These are phyloP conservation scores for Pluvialis apricaria DNA, from an alignment of 2,113 vertebrate genomes.

Conservation along the genomic window DNA sequence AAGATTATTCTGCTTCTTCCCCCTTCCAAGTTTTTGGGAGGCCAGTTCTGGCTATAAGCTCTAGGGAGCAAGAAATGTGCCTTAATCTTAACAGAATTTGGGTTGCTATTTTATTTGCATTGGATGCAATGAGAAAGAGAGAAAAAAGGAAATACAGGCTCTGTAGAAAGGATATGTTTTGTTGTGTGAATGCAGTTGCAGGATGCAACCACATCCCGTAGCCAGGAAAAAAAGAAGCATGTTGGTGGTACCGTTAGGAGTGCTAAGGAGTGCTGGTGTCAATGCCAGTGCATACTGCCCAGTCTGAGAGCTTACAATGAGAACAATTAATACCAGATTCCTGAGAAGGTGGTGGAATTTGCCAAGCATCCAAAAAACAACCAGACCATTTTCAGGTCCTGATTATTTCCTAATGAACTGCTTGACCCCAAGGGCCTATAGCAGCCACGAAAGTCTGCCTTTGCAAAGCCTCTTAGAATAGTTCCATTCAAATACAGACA, in stretches of 20 bases:
- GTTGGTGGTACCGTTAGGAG: neutral
- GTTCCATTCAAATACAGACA: slow-evolving; percentile 43
- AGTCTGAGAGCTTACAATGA: neutral
- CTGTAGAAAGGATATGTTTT: neutral
- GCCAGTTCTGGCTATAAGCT: neutral
- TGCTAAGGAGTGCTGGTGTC: neutral
- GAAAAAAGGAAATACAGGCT: neutral
- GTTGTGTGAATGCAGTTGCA: neutral
- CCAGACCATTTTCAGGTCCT: slow-evolving; percentile 7
- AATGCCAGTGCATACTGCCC: neutral
- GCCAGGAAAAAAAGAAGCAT: neutral
- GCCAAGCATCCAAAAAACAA: slow-evolving; percentile 10
- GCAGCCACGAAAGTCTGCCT: slow-evolving; percentile 14
- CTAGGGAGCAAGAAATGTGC: neutral
- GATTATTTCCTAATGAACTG: slow-evolving; percentile 27
- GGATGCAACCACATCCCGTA: neutral
- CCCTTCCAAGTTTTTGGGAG: neutral
- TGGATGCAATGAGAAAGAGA: neutral
- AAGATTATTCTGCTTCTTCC: neutral
- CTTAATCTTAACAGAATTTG: neutral
- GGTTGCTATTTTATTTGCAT: neutral
- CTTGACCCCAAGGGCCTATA: slow-evolving; percentile 16
- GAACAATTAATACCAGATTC: slow-evolving; percentile 12
- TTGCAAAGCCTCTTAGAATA: slow-evolving; percentile 40
- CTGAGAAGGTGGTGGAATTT: slow-evolving; percentile 25